Evolutionary conservation across 2,888 invertebrate genomes (phyloP).

Genomic region (Xylota sylvarum): DNA sequence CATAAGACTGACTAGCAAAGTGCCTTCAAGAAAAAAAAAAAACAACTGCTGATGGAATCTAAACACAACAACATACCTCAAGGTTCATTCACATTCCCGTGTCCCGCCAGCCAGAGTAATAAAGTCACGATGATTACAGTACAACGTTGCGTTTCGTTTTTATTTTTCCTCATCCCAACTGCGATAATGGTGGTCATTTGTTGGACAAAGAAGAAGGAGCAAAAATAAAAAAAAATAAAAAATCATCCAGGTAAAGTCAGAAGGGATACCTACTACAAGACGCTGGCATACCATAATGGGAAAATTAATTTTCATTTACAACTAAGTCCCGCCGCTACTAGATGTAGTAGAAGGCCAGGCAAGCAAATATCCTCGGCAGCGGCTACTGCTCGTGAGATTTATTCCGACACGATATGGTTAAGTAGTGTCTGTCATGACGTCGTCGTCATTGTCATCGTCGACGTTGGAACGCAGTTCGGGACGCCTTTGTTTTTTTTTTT

Average conservation of each 20-base stretch:
- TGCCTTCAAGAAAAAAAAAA: constrained; percentile 31
- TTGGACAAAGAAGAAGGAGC: constrained; percentile 29
- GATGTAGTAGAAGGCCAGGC: constrained; percentile 2
- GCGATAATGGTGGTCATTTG: constrained; percentile 69
- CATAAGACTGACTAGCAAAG: constrained; percentile 31
- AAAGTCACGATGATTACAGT: constrained; percentile 63
- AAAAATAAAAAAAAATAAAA: neutral
- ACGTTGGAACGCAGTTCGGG: neutral
- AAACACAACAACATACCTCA: constrained; percentile 38
- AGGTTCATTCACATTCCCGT: constrained; percentile 63
- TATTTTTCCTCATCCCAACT: constrained; percentile 15
- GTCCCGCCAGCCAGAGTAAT: constrained; percentile 47
- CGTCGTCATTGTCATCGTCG: constrained; percentile 15
- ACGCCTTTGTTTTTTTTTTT: constrained; percentile 34
- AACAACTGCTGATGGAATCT: constrained; percentile 51
- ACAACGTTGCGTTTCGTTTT: constrained; percentile 9
- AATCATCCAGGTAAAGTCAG: constrained; percentile 36
- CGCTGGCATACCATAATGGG: constrained; percentile 65
- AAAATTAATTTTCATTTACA: constrained; percentile 76
- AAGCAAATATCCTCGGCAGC: constrained; percentile 13
- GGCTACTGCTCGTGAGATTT: constrained; percentile 56
- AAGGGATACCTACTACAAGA: constrained; percentile 52
- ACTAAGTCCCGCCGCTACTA: constrained; percentile 21
- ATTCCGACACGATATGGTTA: constrained; percentile 61
- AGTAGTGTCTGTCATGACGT: constrained; percentile 64